Evolutionary conservation across 2,113 vertebrate species (phyloP), one percentile per base, ranked within the genome.

Genomic region (Panthera leo): DNA sequence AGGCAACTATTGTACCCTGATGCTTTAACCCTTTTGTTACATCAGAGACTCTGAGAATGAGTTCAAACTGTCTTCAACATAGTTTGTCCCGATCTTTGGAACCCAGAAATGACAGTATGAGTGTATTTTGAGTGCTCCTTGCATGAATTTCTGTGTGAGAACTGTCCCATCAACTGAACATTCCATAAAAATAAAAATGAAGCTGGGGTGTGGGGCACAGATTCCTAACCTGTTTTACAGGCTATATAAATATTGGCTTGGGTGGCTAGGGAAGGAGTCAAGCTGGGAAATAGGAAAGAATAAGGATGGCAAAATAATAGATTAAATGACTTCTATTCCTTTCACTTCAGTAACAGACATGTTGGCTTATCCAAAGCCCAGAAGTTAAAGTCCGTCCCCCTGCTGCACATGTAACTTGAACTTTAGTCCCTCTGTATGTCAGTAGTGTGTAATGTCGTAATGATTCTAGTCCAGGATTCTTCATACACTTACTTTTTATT

Each of bases 161-260:
- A 23, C 39, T 85, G 23, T 27, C 45, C 88, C 86, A 53, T 27
- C 55, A 63, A 53, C 8, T 65, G 9, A 70, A 79, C 7, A 53
- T 51, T 39, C 23, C 21, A 96, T 88, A 86, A 58, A 89, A n/a
- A n/a, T 70, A 16, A 88, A 89, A 95, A 87, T 31, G 82, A 92
- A 87, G 34, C 18, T 45, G 1, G 2, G 58, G 1, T 42, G 51
- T 8, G 19, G 31, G 53, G 39, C 53, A 63, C 36, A 78, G 19
- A 55, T n/a, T 29, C 53, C 53, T 73, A 55, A 25, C 7, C 65
- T 34, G 7, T 73, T 86, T 76, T 79, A 61, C 5, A 79, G 27
- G 23, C 25, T 61, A 31, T 67, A 7, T 45, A 42, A 85, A 18
- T 45, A 87, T 19, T 48, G 53, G 4, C 18, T 73, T 29, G n/a